Conservation (phyloP, 1,140 invertebrate species). For the Notospermus geniculatus region DNA sequence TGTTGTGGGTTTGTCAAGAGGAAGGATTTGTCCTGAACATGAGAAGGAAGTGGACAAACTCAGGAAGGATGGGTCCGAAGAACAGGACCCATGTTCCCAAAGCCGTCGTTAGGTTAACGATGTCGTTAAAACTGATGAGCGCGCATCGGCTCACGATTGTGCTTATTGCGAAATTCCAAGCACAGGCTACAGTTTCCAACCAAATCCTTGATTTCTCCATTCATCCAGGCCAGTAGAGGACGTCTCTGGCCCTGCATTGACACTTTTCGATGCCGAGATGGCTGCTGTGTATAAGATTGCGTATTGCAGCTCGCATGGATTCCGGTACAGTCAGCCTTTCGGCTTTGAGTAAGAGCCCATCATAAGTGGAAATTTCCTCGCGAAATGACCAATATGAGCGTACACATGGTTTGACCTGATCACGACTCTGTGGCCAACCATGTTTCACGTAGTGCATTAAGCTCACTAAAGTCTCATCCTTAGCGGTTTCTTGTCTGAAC, state of each 20-base stretch:
- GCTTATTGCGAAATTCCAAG: slow-evolving; percentile 31
- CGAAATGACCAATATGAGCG: not conserved
- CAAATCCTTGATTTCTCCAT: slow-evolving; percentile 53
- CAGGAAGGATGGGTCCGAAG: too few relatives aligned
- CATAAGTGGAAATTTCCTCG: not conserved
- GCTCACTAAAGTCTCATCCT: too few relatives aligned
- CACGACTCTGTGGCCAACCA: not conserved
- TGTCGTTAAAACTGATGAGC: slow-evolving; percentile 34
- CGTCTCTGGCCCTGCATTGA: slow-evolving; percentile 22
- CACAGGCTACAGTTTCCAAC: slow-evolving; percentile 52
- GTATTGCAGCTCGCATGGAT: not conserved
- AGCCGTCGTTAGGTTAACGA: too few relatives aligned
- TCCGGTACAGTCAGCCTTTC: not conserved
- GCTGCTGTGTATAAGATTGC: not conserved
- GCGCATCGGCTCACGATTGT: slow-evolving; percentile 47
- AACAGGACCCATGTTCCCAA: too few relatives aligned
- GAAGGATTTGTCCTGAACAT: too few relatives aligned
- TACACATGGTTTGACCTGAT: not conserved
- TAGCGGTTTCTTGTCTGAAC: too few relatives aligned
- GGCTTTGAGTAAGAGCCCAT: not conserved
- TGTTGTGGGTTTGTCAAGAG: too few relatives aligned
- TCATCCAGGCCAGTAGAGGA: slow-evolving; percentile 56
- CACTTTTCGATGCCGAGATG: slow-evolving; percentile 5
- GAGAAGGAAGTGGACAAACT: too few relatives aligned
- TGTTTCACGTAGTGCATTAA: not conserved